Conservation (phyloP, 2,888 invertebrate genomes). For the Orthonevra nobilis region DNA sequence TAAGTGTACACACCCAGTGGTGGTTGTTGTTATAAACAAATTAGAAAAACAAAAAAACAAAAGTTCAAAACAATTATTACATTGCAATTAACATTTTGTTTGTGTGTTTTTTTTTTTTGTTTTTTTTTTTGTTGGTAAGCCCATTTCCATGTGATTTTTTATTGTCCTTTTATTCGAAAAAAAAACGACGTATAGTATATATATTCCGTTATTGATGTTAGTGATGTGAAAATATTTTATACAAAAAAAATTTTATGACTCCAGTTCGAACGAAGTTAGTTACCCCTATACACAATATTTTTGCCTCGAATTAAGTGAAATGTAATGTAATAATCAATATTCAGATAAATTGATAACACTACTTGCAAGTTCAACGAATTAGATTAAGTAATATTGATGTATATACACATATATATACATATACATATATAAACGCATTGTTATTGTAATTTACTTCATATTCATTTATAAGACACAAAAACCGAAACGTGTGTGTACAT, state of each 20-base stretch:
- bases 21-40: constrained; percentile 16
- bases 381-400: constrained; percentile 41
- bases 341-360: constrained; percentile 27
- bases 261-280: constrained; percentile 24
- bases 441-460: constrained; percentile 31
- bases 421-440: no score
- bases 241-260: constrained; percentile 4
- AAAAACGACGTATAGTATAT: no score
- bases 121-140: constrained; percentile 7
- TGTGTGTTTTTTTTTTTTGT: constrained; percentile 6
- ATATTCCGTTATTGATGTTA: background rate
- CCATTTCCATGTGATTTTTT: constrained; percentile 14
- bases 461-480: constrained; percentile 18
- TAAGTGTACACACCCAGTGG: constrained; percentile 12
- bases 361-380: constrained; percentile 56
- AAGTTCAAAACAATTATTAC: no score
- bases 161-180: no score
- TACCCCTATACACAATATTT: constrained; percentile 15
- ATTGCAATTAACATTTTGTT: constrained; percentile 12
- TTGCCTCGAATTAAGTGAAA: constrained; percentile 20
- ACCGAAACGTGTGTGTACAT: background rate
- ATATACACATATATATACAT: constrained; percentile 26
- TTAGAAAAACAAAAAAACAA: no score
- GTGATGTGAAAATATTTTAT: constrained; percentile 4
- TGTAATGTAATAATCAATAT: background rate